These are phyloP conservation scores for Cheilosia vernalis DNA, from an alignment of 2,888 invertebrate genomes.

Conservation along the genomic window DNA sequence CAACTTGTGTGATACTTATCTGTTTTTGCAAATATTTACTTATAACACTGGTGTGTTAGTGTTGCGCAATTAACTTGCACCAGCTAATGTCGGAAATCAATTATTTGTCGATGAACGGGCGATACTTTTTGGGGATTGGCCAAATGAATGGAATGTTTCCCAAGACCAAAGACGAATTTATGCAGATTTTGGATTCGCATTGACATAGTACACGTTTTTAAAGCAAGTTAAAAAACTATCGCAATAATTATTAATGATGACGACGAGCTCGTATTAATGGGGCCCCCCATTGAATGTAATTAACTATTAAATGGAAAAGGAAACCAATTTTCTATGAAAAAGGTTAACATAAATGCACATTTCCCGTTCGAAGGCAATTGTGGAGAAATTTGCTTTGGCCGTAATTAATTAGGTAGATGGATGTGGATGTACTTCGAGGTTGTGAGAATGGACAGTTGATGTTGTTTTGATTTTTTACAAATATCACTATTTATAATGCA, in stretches of 20 bases:
- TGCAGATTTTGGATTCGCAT: background rate
- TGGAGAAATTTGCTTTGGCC: constrained; percentile 2
- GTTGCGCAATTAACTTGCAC: constrained; percentile 47
- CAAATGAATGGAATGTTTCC: constrained; percentile 39
- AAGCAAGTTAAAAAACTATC: background rate
- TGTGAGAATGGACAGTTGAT: too few species aligned
- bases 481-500: too few species aligned
- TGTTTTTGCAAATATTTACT: background rate
- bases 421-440: background rate
- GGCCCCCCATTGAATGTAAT: background rate
- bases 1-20: constrained; percentile 45
- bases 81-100: constrained; percentile 21
- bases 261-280: background rate
- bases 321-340: background rate
- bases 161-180: background rate
- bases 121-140: constrained; percentile 31
- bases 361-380: constrained; percentile 11
- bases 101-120: constrained; percentile 12
- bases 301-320: background rate
- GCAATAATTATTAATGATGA: background rate
- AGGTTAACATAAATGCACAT: background rate
- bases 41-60: constrained; percentile 10
- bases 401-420: background rate
- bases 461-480: too few species aligned
- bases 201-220: too few species aligned